These are phyloP conservation scores for Lasioglossum calceatum DNA, from an alignment of 2,888 invertebrate genomes.

Conservation along the genomic window DNA sequence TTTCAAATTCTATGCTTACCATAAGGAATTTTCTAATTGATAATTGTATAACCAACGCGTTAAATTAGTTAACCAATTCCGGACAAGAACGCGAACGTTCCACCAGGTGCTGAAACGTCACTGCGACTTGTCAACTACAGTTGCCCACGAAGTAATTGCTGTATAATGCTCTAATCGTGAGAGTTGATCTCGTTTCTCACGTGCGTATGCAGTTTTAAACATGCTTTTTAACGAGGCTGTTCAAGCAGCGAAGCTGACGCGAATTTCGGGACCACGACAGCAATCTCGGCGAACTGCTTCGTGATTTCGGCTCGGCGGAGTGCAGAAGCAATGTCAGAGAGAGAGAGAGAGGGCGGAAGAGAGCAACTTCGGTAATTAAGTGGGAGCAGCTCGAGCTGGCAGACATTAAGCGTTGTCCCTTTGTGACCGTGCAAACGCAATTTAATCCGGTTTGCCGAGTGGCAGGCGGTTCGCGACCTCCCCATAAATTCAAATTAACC, in stretches of 20 bases:
- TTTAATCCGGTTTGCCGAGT: conserved; percentile 41
- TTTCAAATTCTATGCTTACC: too few species aligned
- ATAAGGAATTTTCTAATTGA: too few species aligned
- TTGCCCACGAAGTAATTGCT: neutral
- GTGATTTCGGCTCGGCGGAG: neutral
- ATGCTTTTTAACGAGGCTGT: neutral
- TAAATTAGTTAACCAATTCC: neutral
- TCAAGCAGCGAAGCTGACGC: neutral
- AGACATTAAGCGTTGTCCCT: conserved; percentile 25
- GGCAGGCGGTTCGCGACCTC: conserved; percentile 26
- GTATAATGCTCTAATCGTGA: neutral
- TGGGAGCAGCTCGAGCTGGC: neutral
- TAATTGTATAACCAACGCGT: too few species aligned
- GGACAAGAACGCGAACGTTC: too few species aligned
- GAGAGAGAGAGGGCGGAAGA: neutral
- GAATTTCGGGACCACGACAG: neutral
- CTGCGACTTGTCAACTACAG: neutral
- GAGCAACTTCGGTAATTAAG: conserved; percentile 30
- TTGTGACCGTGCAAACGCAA: conserved; percentile 28
- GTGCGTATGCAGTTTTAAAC: neutral
- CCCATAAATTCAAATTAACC: conserved; percentile 46
- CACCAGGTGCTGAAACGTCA: neutral
- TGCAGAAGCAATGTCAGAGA: neutral
- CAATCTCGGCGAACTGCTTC: neutral
- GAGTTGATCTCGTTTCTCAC: neutral